phyloP scores from a whole-genome alignment of 2,113 vertebrate genomes.

The Pangasianodon gigas region DNA sequence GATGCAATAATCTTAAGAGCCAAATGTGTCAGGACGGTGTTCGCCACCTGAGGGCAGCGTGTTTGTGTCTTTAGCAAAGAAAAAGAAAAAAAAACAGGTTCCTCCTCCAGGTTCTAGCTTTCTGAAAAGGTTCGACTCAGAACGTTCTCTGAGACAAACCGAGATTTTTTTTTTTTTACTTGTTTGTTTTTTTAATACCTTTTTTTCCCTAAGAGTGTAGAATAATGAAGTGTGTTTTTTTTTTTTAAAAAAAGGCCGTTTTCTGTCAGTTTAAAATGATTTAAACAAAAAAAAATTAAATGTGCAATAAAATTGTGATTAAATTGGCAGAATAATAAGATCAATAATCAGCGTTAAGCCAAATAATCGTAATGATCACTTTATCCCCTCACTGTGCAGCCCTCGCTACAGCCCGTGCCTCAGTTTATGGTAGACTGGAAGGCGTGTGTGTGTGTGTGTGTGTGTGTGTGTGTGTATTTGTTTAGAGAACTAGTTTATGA shows the following conservation, averaged over 20 bases:
- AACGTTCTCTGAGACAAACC: no score
- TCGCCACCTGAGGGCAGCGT: not conserved
- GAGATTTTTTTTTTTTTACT: no score
- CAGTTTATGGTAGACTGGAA: not conserved
- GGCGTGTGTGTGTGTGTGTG: conserved; percentile 1
- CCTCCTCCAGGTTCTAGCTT: not conserved
- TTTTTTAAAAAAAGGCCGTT: not conserved
- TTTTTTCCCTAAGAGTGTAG: not conserved
- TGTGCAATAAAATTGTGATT: not conserved
- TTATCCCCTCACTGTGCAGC: conserved; percentile 1
- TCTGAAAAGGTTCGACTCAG: not conserved
- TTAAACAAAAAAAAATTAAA: not conserved
- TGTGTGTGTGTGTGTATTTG: not conserved
- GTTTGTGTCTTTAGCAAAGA: not conserved
- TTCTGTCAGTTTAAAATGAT: not conserved
- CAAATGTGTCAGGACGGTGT: not conserved
- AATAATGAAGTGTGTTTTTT: not conserved
- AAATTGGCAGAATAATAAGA: not conserved
- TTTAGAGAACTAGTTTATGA: not conserved
- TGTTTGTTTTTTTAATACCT: no score
- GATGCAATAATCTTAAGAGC: not conserved
- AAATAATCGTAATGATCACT: not conserved
- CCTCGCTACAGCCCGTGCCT: not conserved
- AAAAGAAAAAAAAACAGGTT: not conserved
- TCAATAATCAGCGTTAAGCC: not conserved